Conservation (phyloP, 2,888 invertebrate genomes). For the Yponomeuta plumbellus region DNA sequence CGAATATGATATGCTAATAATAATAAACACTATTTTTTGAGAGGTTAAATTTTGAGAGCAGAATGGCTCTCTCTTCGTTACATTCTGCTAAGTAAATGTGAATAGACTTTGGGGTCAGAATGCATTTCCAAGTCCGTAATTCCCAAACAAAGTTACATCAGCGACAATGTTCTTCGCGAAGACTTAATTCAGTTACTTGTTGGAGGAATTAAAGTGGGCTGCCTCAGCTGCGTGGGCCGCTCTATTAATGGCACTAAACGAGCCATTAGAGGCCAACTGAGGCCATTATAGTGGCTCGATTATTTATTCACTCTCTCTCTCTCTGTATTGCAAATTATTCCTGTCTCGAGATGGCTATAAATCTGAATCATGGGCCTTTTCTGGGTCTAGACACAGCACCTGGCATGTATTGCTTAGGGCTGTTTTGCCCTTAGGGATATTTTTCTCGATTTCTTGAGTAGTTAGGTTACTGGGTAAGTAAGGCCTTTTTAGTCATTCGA, state of each 20-base stretch:
- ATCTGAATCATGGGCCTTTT: neutral
- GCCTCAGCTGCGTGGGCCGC: neutral
- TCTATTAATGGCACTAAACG: neutral
- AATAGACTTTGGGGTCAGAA: neutral
- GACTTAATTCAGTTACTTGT: neutral
- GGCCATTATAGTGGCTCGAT: neutral
- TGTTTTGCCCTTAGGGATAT: neutral
- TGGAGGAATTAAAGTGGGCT: neutral
- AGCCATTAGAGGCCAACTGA: neutral
- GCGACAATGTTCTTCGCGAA: neutral
- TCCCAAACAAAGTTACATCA: neutral
- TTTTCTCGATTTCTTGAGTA: neutral
- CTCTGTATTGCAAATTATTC: neutral
- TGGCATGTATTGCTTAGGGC: neutral
- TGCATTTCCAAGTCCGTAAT: neutral
- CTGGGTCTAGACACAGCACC: neutral
- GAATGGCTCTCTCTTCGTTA: too few relatives aligned
- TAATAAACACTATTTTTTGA: too few relatives aligned
- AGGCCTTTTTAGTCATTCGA: too few relatives aligned
- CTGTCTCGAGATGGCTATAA: neutral
- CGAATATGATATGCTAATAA: too few relatives aligned
- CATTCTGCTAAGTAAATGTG: too few relatives aligned
- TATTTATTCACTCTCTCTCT: constrained; percentile 1
- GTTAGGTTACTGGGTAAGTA: too few relatives aligned
- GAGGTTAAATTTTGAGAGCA: too few relatives aligned